These are phyloP conservation scores for Papilio glaucus DNA, from an alignment of 1,140 invertebrate genomes.

Conservation along the genomic window DNA sequence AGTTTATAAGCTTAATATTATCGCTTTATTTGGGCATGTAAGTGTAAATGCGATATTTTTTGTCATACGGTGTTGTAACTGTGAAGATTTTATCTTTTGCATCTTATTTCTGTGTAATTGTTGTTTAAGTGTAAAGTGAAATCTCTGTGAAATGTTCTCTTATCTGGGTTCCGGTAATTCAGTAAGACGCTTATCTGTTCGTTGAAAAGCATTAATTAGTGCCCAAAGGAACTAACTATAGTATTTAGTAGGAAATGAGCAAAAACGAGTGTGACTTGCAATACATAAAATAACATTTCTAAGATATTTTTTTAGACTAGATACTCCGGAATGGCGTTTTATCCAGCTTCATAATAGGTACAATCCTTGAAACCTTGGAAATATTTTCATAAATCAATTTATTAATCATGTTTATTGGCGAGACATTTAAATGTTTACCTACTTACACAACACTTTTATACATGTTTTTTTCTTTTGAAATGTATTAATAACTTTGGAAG, in stretches of 20 bases:
- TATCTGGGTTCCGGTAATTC: conserved; percentile 7
- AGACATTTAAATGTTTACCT: too few species aligned
- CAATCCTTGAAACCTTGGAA: not conserved
- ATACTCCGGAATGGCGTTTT: too few species aligned
- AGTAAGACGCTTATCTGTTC: not conserved
- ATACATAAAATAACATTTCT: too few species aligned
- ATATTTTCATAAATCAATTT: not conserved
- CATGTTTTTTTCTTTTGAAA: too few species aligned
- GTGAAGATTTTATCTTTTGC: conserved; percentile 8
- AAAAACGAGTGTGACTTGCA: not conserved
- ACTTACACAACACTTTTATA: too few species aligned
- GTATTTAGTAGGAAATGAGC: too few species aligned
- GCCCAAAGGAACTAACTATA: too few species aligned
- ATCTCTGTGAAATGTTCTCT: conserved; percentile 2
- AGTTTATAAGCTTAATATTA: conserved; percentile 28
- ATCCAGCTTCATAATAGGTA: too few species aligned
- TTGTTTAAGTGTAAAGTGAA: conserved; percentile 14
- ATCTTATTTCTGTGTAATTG: conserved; percentile 12
- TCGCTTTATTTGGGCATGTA: conserved; percentile 4
- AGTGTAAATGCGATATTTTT: conserved; percentile 4
- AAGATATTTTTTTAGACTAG: too few species aligned
- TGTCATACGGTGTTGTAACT: conserved; percentile 20
- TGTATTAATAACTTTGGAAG: too few species aligned
- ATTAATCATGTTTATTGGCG: too few species aligned
- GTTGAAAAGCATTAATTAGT: too few species aligned